Percentiles rank a stretch among this genome's conserved stretches.
These are phyloP conservation scores for Tarsius wallacei DNA, from an alignment of 2,797 vertebrate species.

Conservation along the genomic window DNA sequence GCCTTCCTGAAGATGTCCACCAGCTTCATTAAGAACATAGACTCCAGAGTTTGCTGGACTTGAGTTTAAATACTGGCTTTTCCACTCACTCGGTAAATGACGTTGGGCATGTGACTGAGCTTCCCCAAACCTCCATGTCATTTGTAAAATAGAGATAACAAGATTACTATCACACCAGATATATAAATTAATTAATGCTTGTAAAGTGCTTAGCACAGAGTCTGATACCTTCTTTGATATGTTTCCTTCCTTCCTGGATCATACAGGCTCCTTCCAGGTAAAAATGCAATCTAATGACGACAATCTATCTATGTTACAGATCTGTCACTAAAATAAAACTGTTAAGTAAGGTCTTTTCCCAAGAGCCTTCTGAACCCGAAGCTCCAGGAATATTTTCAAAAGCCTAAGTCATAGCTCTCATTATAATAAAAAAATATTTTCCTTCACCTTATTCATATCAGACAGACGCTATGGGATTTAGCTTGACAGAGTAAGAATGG, in stretches of 20 bases:
- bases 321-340: not conserved
- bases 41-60: not conserved
- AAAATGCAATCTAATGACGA: not conserved
- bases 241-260: not conserved
- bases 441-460: not conserved
- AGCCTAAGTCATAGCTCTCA: not conserved
- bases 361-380: not conserved
- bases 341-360: not conserved
- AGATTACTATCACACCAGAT: too few relatives aligned
- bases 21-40: not conserved
- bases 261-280: not conserved
- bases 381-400: not conserved
- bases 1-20: not conserved
- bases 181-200: not conserved
- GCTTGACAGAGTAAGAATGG: not conserved
- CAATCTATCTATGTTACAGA: not conserved
- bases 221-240: not conserved
- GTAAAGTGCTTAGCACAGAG: not conserved
- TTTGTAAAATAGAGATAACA: not conserved
- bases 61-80: not conserved
- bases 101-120: not conserved
- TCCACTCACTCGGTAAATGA: not conserved
- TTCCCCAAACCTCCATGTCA: not conserved
- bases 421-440: not conserved
- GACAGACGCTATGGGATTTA: not conserved